Evolutionary conservation across 2,888 invertebrate genomes (phyloP).

Genomic region (Dendrolimus pini): DNA sequence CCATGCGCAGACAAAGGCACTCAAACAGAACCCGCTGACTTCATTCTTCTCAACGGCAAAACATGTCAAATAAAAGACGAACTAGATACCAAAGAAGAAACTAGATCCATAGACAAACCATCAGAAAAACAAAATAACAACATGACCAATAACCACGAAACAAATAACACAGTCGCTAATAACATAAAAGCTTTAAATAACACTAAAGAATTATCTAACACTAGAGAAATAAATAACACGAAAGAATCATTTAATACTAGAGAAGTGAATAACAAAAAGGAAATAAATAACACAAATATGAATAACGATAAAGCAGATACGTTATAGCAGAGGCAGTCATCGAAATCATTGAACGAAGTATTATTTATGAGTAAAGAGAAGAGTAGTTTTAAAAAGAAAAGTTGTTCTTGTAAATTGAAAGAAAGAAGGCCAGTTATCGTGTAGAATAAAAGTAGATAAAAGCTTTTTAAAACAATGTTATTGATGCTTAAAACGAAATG

Average conservation of each 20-base stretch:
- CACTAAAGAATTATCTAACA: neutral
- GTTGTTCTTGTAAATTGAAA: conserved; percentile 60
- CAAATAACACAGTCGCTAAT: neutral
- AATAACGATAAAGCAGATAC: conserved; percentile 41
- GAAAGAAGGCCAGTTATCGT: conserved; percentile 61
- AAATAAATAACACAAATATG: conserved; percentile 12
- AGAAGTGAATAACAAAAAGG: neutral
- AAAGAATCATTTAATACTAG: neutral
- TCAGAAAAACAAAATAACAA: neutral
- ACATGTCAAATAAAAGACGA: conserved; percentile 15
- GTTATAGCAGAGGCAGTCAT: conserved; percentile 64
- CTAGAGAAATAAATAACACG: neutral
- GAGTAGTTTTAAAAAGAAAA: conserved; percentile 46
- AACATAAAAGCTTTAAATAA: neutral
- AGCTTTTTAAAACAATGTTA: neutral
- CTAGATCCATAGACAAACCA: conserved; percentile 9
- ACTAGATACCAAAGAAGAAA: conserved; percentile 16
- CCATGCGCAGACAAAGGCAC: conserved; percentile 51
- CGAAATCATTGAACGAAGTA: conserved; percentile 51
- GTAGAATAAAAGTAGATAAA: conserved; percentile 14
- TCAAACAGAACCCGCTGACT: conserved; percentile 55
- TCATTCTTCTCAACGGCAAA: conserved; percentile 51
- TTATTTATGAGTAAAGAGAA: conserved; percentile 37
- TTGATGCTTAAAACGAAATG: too few relatives aligned
- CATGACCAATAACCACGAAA: neutral